Evolutionary conservation across 2,113 vertebrate species (phyloP).

Genomic region (Australoheros scitulus): DNA sequence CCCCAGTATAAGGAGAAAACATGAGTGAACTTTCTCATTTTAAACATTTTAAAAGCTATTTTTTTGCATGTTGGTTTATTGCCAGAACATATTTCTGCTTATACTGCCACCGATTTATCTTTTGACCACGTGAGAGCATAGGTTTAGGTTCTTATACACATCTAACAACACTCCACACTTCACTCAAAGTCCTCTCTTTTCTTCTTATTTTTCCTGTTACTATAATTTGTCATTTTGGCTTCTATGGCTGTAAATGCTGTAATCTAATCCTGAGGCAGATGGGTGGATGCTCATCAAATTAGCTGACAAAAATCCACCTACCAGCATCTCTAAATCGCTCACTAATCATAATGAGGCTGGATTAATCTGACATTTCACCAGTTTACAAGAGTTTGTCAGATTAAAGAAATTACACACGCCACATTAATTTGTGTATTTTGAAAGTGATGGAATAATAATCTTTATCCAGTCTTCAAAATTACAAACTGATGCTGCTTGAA

Average conservation of each 20-base stretch:
- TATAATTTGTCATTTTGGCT: background rate
- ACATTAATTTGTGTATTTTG: background rate
- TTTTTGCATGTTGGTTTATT: background rate
- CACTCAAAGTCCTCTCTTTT: background rate
- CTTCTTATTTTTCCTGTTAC: background rate
- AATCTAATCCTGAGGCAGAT: background rate
- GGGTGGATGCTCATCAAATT: background rate
- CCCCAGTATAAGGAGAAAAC: background rate
- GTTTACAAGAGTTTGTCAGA: background rate
- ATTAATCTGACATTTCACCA: background rate
- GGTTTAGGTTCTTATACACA: background rate
- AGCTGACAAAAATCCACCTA: slow-evolving; percentile 5
- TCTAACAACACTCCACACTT: background rate
- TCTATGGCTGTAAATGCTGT: background rate
- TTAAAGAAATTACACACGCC: background rate
- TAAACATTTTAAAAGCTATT: background rate
- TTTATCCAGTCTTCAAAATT: background rate
- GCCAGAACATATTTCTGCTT: background rate
- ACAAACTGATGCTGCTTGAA: background rate
- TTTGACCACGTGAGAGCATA: background rate
- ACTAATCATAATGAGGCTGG: background rate
- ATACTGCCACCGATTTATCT: background rate
- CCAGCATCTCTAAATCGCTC: background rate
- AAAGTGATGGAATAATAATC: background rate
- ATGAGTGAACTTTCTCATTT: background rate